A percentile compares a stretch with the other conserved stretches of the same genome.
These are phyloP conservation scores for Epinotia brunnichana DNA, from an alignment of 2,888 invertebrate species.

Conservation along the genomic window DNA sequence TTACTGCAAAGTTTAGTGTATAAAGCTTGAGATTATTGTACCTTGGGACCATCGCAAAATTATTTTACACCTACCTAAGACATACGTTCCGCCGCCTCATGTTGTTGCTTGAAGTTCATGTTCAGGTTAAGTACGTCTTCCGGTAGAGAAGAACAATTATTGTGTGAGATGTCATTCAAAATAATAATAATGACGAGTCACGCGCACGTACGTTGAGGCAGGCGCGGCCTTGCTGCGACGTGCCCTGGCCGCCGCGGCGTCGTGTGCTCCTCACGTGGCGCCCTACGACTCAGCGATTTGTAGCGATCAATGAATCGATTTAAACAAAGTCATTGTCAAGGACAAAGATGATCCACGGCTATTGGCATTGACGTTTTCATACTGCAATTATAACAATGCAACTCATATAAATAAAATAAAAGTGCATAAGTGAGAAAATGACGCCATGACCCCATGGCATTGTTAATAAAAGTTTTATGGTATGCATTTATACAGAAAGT, in stretches of 20 bases:
- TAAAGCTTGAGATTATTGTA: not conserved
- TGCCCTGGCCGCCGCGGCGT: conserved; percentile 16
- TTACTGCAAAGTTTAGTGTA: not conserved
- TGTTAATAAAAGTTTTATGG: not conserved
- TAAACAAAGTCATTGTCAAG: conserved; percentile 40
- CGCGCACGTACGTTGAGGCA: conserved; percentile 41
- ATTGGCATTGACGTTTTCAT: not conserved
- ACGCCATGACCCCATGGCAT: not conserved
- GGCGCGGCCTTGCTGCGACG: conserved; percentile 42
- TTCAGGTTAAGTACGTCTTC: conserved; percentile 25
- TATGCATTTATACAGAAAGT: not conserved
- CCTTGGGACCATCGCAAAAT: conserved; percentile 4
- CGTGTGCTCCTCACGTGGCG: conserved; percentile 5
- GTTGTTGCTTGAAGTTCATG: conserved; percentile 14
- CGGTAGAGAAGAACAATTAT: conserved; percentile 1
- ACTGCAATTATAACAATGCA: not conserved
- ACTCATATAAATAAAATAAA: not conserved
- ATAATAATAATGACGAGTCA: conserved; percentile 30
- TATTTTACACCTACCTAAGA: not conserved
- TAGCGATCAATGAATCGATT: conserved; percentile 36
- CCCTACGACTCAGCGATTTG: conserved; percentile 36
- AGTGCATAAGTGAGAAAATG: not conserved
- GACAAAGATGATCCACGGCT: conserved; percentile 31
- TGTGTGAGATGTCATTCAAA: conserved; percentile 13
- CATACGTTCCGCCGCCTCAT: conserved; percentile 3